phyloP scores from a whole-genome alignment of 2,888 invertebrate genomes.

The Clanis bilineata region DNA sequence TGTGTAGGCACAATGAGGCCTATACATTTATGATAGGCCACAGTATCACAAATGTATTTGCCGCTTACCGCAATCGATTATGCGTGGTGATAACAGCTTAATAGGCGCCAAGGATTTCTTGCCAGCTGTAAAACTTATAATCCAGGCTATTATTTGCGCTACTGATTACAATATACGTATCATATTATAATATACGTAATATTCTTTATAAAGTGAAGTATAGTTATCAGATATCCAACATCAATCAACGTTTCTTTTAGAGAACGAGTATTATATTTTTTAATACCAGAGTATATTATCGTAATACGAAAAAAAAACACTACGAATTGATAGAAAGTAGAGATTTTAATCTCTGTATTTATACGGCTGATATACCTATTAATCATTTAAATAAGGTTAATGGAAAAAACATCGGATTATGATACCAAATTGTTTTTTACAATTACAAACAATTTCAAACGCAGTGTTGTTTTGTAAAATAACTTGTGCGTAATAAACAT shows the following conservation, averaged over 20 bases:
- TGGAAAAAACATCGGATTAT: constrained; percentile 2
- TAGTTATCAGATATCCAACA: background rate
- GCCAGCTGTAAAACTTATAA: background rate
- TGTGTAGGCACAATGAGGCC: background rate
- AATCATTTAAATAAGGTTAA: background rate
- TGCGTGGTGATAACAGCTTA: background rate
- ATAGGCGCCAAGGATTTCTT: constrained; percentile 7
- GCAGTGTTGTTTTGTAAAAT: background rate
- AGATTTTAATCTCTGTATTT: constrained; percentile 2
- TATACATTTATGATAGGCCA: background rate
- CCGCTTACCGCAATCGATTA: background rate
- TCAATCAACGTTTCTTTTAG: background rate
- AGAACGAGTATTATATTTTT: background rate
- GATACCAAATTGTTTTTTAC: constrained; percentile 16
- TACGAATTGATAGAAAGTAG: background rate
- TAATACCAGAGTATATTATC: no score
- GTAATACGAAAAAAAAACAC: no score
- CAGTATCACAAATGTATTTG: no score
- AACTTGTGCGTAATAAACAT: no score
- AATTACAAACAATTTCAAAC: background rate
- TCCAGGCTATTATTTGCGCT: background rate
- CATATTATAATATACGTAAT: background rate
- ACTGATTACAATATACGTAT: no score
- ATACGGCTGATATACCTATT: background rate
- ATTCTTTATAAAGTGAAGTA: background rate